These are phyloP conservation scores for Troilus luridus DNA, from an alignment of 2,888 invertebrate species.

Conservation along the genomic window DNA sequence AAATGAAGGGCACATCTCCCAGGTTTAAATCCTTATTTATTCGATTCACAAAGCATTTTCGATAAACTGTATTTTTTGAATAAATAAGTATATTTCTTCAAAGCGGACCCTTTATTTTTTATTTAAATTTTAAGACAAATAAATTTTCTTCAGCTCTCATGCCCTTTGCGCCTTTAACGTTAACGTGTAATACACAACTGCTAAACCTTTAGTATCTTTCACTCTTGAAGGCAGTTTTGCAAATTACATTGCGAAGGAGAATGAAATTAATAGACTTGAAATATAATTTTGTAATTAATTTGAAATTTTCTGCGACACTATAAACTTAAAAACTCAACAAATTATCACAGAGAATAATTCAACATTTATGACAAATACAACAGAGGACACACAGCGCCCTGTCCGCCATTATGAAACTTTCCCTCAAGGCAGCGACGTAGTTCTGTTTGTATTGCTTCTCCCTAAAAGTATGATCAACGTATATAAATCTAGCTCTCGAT, in stretches of 20 bases:
- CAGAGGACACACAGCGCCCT: constrained; percentile 48
- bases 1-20: no score
- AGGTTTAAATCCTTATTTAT: constrained; percentile 51
- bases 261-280: neutral
- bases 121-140: no score
- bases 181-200: constrained; percentile 54
- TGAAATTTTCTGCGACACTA: neutral
- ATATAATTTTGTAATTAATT: neutral
- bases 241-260: neutral
- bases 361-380: constrained; percentile 23
- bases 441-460: constrained; percentile 56
- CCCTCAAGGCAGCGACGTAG: constrained; percentile 59
- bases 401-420: constrained; percentile 59
- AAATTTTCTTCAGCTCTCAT: neutral
- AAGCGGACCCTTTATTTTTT: no score
- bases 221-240: constrained; percentile 36
- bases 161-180: constrained; percentile 48
- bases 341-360: neutral
- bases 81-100: no score
- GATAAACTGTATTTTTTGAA: neutral
- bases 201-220: constrained; percentile 51
- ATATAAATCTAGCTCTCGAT: neutral
- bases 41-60: neutral
- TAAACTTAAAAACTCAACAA: neutral
- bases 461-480: neutral